Conservation (phyloP, 1,140 invertebrate genomes). For the Aphis gossypii region DNA sequence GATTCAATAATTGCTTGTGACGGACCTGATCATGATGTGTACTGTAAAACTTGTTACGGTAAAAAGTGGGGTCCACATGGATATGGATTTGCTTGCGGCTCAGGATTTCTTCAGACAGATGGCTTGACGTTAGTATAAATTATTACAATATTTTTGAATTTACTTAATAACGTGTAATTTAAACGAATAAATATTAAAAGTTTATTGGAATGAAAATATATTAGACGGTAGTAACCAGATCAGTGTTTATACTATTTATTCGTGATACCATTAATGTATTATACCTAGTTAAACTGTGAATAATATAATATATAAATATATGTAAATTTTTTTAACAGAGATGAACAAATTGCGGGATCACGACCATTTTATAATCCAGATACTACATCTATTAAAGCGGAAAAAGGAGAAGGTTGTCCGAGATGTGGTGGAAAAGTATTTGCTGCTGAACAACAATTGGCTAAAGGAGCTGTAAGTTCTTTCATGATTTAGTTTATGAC, state of each 20-base stretch:
- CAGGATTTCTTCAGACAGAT: slow-evolving; percentile 90
- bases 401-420: slow-evolving; percentile 87
- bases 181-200: background rate
- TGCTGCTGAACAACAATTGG: slow-evolving; percentile 91
- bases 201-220: background rate
- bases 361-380: slow-evolving; percentile 83
- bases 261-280: background rate
- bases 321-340: slow-evolving; percentile 66
- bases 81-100: slow-evolving; percentile 93
- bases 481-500: background rate
- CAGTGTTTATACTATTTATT: background rate
- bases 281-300: background rate
- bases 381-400: slow-evolving; percentile 86
- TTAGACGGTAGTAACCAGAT: background rate
- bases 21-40: slow-evolving; percentile 87
- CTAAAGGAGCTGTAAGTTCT: slow-evolving; percentile 81
- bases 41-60: slow-evolving; percentile 91
- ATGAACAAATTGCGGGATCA: slow-evolving; percentile 79
- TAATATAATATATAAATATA: background rate
- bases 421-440: slow-evolving; percentile 92
- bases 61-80: slow-evolving; percentile 95
- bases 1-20: slow-evolving; percentile 94
- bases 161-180: background rate
- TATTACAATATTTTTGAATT: background rate
- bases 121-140: slow-evolving; percentile 76